A percentile compares a stretch with the other conserved stretches of the same genome.
Evolutionary conservation across 2,888 invertebrate species (phyloP).

Genomic region (Diloba caeruleocephala): DNA sequence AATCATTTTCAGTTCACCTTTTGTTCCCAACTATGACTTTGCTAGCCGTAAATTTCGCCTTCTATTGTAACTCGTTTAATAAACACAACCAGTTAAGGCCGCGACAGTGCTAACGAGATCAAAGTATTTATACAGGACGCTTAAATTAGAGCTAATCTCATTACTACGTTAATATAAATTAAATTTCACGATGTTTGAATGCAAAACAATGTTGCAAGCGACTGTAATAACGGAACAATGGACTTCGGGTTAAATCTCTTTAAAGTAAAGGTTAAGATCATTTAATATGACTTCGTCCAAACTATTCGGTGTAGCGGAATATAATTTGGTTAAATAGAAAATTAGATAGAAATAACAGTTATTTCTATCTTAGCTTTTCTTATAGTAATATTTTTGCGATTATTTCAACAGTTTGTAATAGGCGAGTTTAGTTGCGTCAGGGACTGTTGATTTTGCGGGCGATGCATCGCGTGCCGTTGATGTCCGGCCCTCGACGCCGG

Average conservation of each 20-base stretch:
- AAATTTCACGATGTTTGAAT: slow-evolving; percentile 61
- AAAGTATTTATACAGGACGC: slow-evolving; percentile 74
- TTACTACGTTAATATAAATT: slow-evolving; percentile 69
- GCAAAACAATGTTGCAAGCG: slow-evolving; percentile 49
- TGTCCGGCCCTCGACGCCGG: too few species aligned
- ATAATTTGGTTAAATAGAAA: slow-evolving; percentile 1
- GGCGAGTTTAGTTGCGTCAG: too few species aligned
- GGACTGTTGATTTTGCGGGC: too few species aligned
- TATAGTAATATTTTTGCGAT: too few species aligned
- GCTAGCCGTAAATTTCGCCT: slow-evolving; percentile 36
- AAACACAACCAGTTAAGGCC: slow-evolving; percentile 52
- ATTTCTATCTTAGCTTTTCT: too few species aligned
- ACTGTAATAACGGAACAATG: slow-evolving; percentile 31
- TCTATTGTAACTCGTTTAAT: slow-evolving; percentile 61
- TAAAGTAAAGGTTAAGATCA: slow-evolving; percentile 15
- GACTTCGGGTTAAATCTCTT: slow-evolving; percentile 16
- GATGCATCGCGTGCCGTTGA: too few species aligned
- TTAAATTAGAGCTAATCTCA: slow-evolving; percentile 71
- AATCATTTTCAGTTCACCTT: slow-evolving; percentile 34
- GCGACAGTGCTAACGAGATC: slow-evolving; percentile 69
- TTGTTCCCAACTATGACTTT: slow-evolving; percentile 39
- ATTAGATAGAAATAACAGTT: too few species aligned
- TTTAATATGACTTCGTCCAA: slow-evolving; percentile 11
- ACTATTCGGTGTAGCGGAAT: slow-evolving; percentile 4
- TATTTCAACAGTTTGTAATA: too few species aligned